phyloP scores from a whole-genome alignment of 1,140 invertebrate genomes.

The Drosophila repletoides region DNA sequence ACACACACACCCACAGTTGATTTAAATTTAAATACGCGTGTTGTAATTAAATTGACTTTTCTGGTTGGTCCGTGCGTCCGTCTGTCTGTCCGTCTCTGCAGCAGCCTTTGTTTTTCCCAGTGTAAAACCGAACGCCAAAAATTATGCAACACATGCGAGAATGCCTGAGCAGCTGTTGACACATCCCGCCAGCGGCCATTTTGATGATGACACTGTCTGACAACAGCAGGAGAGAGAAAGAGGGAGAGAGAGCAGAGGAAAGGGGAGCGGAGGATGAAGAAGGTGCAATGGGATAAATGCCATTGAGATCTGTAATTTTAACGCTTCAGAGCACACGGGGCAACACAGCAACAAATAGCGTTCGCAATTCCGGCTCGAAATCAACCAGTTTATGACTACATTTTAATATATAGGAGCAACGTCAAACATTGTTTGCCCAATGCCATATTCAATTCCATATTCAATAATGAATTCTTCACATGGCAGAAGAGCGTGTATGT shows the following conservation, averaged over 20 bases:
- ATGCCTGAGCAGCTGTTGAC: conserved; percentile 66
- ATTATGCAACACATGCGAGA: conserved; percentile 48
- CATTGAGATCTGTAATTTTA: conserved; percentile 75
- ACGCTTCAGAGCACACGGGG: conserved; percentile 51
- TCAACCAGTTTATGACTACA: conserved; percentile 59
- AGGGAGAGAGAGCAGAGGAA: neutral
- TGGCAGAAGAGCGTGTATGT: neutral
- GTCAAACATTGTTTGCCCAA: conserved; percentile 64
- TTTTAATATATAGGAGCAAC: conserved; percentile 78
- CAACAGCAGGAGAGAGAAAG: conserved; percentile 2
- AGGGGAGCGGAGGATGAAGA: neutral
- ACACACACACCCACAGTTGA: conserved; percentile 28
- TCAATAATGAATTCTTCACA: conserved; percentile 46
- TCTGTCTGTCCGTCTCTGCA: no score
- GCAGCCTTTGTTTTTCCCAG: conserved; percentile 7
- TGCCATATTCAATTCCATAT: conserved; percentile 64
- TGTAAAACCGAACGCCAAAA: conserved; percentile 48
- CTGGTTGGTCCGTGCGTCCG: conserved; percentile 5
- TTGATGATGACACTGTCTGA: conserved; percentile 47
- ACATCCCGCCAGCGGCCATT: conserved; percentile 59
- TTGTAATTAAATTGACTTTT: conserved; percentile 78
- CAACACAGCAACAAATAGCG: no score
- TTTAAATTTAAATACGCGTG: conserved; percentile 63
- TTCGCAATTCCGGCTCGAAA: conserved; percentile 1
- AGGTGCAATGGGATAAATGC: conserved; percentile 10